A percentile compares a stretch with the other conserved stretches of the same genome.
These are phyloP conservation scores for Zootoca vivipara DNA, from an alignment of 2,113 vertebrate genomes.

Conservation along the genomic window DNA sequence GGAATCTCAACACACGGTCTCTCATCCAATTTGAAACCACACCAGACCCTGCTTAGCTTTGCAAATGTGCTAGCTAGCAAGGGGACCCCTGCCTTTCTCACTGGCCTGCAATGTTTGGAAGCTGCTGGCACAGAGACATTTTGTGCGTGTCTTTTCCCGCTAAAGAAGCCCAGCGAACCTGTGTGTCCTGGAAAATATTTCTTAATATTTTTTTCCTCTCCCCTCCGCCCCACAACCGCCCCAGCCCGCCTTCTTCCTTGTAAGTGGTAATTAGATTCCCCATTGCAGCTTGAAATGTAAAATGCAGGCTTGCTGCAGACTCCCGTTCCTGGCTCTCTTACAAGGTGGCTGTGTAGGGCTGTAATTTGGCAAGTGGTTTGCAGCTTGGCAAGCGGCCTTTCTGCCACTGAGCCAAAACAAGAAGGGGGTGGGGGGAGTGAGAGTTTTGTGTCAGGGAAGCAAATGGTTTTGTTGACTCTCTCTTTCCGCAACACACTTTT, in stretches of 20 bases:
- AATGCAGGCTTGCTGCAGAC: rapidly evolving
- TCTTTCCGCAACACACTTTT: conserved; percentile 9
- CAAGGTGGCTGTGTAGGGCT: rapidly evolving
- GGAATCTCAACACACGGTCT: too few relatives aligned
- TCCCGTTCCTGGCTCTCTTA: not conserved
- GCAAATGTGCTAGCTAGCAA: too few relatives aligned
- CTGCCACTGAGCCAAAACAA: not conserved
- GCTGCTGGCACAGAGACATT: not conserved
- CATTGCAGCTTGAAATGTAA: not conserved
- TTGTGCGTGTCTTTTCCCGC: not conserved
- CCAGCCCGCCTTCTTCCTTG: not conserved
- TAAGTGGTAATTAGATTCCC: not conserved
- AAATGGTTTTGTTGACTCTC: not conserved
- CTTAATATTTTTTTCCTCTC: not conserved
- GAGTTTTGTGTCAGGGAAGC: not conserved
- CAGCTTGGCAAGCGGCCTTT: not conserved
- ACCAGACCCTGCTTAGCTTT: too few relatives aligned
- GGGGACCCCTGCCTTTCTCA: not conserved
- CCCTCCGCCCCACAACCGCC: not conserved
- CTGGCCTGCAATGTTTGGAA: not conserved
- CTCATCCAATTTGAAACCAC: too few relatives aligned
- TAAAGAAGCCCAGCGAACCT: not conserved
- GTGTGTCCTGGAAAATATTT: not conserved
- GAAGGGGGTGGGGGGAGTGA: not conserved
- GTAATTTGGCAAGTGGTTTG: not conserved